phyloP scores from a whole-genome alignment of 2,113 vertebrate genomes.

The Eira barbara region DNA sequence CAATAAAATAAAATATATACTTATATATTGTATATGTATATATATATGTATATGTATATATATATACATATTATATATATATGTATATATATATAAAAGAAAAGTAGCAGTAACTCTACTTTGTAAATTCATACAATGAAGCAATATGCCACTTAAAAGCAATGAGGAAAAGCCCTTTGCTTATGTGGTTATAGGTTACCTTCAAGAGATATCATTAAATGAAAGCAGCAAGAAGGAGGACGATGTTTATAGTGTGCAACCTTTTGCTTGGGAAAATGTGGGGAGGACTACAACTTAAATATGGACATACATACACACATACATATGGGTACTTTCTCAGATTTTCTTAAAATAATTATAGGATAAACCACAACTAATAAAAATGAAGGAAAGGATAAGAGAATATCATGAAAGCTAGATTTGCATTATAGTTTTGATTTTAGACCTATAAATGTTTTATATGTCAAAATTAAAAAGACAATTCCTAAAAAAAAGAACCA shows the following conservation, averaged over 20 bases:
- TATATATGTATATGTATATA: too few species aligned
- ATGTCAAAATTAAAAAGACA: not conserved
- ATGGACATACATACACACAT: not conserved
- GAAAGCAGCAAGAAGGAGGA: not conserved
- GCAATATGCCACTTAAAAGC: not conserved
- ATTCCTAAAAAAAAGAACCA: not conserved
- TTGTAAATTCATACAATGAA: not conserved
- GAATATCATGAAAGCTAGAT: not conserved
- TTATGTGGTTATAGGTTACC: not conserved
- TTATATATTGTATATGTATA: too few species aligned
- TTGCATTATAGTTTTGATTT: not conserved
- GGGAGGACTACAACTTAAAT: not conserved
- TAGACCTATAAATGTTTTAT: not conserved
- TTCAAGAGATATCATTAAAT: not conserved
- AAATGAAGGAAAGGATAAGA: not conserved
- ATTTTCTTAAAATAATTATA: not conserved
- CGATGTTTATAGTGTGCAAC: not conserved
- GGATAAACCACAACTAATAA: not conserved
- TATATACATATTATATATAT: too few species aligned
- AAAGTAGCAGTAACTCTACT: not conserved
- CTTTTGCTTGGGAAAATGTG: not conserved
- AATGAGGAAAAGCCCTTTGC: not conserved
- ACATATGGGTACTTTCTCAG: not conserved
- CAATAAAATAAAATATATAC: too few species aligned
- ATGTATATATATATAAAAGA: not conserved